These are phyloP conservation scores for Drosophila mimica DNA, from an alignment of 2,888 invertebrate species.

Conservation along the genomic window DNA sequence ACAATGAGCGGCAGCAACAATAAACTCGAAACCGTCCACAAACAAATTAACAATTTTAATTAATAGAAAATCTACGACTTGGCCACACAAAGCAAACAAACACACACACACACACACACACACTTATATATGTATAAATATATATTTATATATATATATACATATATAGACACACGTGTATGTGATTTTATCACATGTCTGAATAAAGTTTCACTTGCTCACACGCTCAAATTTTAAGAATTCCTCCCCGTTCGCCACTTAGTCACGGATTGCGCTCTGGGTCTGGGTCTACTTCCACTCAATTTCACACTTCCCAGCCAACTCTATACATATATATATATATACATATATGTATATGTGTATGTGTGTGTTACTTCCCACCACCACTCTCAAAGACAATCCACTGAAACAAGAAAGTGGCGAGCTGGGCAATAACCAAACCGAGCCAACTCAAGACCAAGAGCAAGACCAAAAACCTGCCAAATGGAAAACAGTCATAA, in stretches of 20 bases:
- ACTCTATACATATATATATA: conserved; percentile 1
- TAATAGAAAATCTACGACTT: conserved; percentile 68
- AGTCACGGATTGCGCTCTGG: conserved; percentile 50
- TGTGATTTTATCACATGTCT: conserved; percentile 70
- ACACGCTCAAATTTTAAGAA: conserved; percentile 60
- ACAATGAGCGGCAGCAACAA: conserved; percentile 41
- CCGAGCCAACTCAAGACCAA: conserved; percentile 27
- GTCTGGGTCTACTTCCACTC: conserved; percentile 44
- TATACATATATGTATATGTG: conserved; percentile 1
- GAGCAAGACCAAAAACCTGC: conserved; percentile 30
- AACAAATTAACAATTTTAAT: conserved; percentile 76
- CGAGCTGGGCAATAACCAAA: conserved; percentile 54
- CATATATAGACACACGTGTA: not conserved
- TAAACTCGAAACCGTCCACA: conserved; percentile 55
- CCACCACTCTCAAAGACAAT: conserved; percentile 22
- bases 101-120: conserved; percentile 4
- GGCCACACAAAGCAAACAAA: conserved; percentile 3
- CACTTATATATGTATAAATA: too few species aligned
- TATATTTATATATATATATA: not conserved
- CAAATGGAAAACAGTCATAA: conserved; percentile 56
- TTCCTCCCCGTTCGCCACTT: conserved; percentile 38
- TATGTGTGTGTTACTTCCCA: conserved; percentile 51
- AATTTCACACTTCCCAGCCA: conserved; percentile 71
- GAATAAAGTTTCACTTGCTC: conserved; percentile 71
- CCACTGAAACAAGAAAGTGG: conserved; percentile 61